Percentiles rank a stretch among this genome's conserved stretches.
These are phyloP conservation scores for Anguilla pacifica DNA, from an alignment of 2,797 vertebrate genomes.

Conservation along the genomic window DNA sequence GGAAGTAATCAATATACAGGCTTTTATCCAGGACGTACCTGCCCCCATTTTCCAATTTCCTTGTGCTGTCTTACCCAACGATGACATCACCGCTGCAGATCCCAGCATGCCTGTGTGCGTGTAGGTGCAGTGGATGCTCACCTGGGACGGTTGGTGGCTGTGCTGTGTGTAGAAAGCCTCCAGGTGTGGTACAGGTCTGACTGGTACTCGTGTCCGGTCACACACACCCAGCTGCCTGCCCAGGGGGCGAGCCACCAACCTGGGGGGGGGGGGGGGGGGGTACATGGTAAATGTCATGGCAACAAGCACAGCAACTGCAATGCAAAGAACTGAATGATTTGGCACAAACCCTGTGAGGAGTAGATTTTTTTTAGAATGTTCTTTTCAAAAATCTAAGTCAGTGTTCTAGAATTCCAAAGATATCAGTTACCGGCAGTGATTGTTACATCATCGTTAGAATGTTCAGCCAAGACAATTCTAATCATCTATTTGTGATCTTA, in stretches of 20 bases:
- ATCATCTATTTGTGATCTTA: too few species aligned
- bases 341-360: too few species aligned
- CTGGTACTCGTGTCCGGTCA: slow-evolving; percentile 64
- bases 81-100: neutral
- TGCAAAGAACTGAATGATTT: too few species aligned
- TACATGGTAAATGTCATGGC: slow-evolving; percentile 5
- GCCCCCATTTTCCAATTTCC: too few species aligned
- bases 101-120: neutral
- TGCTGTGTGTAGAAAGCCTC: slow-evolving; percentile 76
- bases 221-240: slow-evolving; percentile 79
- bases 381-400: too few species aligned
- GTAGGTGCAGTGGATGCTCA: neutral
- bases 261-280: slow-evolving; percentile 49
- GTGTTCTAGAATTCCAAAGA: too few species aligned
- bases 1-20: too few species aligned
- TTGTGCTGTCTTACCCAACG: neutral
- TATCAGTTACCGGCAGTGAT: too few species aligned
- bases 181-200: slow-evolving; percentile 63
- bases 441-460: too few species aligned
- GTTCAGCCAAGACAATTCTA: too few species aligned
- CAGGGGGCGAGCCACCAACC: slow-evolving; percentile 79
- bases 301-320: neutral
- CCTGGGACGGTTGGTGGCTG: slow-evolving; percentile 55
- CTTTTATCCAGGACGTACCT: too few species aligned
- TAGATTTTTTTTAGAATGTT: too few species aligned